Base-by-base conservation (phyloP, 2,797 vertebrate species). In the Danio kyathit region DNA sequence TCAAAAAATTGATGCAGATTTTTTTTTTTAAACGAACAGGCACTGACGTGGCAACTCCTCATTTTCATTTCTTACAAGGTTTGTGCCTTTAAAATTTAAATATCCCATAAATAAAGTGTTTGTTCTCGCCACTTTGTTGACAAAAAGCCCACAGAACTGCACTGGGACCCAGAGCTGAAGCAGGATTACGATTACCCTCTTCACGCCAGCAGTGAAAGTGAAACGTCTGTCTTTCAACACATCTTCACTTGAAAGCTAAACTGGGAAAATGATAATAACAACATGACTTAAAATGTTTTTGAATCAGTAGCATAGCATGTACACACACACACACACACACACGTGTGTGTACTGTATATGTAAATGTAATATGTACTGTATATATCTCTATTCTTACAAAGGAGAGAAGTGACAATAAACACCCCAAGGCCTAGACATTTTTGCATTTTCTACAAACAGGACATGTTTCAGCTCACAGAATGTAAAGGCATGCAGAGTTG, bases 221-320 rank as follows among this genome's bases (percentile, higher is more conserved):
- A 64, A 64, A 64, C 61, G 17, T 44, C 44, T 44, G 61, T 65
- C 61, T 65, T 65, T 65, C n/a, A 19, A 56, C 16, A 56, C 38
- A 56, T 72, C 40, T 72, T 13, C n/a, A 56, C 51, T 21, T 71
- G 29, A 56, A 41, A 56, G 69, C n/a, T 43, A 56, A 54, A 71
- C 38, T 92, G 92, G 92, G 92, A 17, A 71, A 43, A 6, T 19
- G 6, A 61, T 56, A 71, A 56, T 41, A 71, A 11, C 49, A 71
- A 17, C 51, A 71, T 56, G 40, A 17, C 51, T 6, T 64, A 43
- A 64, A 40, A 41, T 54, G 49, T 16, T 71, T 61, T 61, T 61
- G 29, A 40, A 40, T 40, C 29, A 40, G 29, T 16, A 40, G 59
- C 13, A 40, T 4, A 61, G 13, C 14, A 41, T 61, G 38, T 41